These are phyloP conservation scores for Xiphydria camelus DNA, from an alignment of 2,888 invertebrate species.

Conservation along the genomic window DNA sequence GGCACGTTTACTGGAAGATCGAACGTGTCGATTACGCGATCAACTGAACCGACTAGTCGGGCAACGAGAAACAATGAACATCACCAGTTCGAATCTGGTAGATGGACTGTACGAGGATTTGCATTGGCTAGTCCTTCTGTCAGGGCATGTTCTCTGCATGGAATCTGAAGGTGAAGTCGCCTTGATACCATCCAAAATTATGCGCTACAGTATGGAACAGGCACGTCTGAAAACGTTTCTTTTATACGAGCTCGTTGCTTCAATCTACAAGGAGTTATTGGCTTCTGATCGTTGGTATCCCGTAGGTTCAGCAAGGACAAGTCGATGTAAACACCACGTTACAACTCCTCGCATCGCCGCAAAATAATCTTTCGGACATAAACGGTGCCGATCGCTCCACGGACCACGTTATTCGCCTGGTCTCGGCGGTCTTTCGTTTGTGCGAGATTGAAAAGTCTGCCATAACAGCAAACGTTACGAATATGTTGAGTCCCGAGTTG, in stretches of 20 bases:
- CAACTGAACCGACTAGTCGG: conserved; percentile 51
- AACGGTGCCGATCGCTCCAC: conserved; percentile 39
- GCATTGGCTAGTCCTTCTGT: conserved; percentile 84
- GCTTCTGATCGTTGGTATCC: conserved; percentile 4
- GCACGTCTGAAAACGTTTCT: conserved; percentile 32
- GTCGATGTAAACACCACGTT: conserved; percentile 59
- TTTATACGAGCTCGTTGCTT: neutral
- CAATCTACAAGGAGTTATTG: neutral
- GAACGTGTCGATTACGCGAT: conserved; percentile 63
- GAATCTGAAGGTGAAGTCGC: conserved; percentile 70
- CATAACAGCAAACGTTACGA: conserved; percentile 68
- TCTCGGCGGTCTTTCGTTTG: conserved; percentile 72
- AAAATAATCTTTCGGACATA: conserved; percentile 48
- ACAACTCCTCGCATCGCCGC: conserved; percentile 59
- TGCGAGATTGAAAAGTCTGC: conserved; percentile 77
- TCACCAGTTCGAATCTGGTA: conserved; percentile 54
- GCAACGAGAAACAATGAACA: conserved; percentile 28
- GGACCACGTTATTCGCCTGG: conserved; percentile 62
- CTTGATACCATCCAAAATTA: conserved; percentile 69
- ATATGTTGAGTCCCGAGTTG: conserved; percentile 78
- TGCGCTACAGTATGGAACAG: conserved; percentile 66
- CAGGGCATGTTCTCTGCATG: conserved; percentile 70
- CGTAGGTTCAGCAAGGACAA: conserved; percentile 40
- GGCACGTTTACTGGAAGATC: conserved; percentile 68
- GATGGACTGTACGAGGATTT: conserved; percentile 81